These are phyloP conservation scores for Meghimatium bilineatum DNA, from an alignment of 2,888 invertebrate genomes.

Conservation along the genomic window DNA sequence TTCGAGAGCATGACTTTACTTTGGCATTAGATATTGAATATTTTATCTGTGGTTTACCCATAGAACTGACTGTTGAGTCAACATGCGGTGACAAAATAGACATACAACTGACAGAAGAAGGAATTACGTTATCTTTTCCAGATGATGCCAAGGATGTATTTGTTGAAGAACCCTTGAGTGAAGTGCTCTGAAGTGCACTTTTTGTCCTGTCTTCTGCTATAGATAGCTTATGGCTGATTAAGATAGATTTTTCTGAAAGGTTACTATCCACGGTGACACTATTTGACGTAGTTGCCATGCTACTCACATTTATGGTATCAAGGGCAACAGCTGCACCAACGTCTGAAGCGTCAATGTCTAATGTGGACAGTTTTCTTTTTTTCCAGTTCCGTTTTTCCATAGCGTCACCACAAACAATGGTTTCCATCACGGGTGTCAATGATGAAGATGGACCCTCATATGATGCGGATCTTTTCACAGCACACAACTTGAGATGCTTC, in stretches of 20 bases:
- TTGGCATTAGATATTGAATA: not conserved
- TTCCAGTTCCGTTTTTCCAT: constrained; percentile 50
- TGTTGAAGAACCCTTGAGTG: not conserved
- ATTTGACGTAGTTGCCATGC: too few relatives aligned
- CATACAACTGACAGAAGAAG: not conserved
- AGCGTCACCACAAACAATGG: not conserved
- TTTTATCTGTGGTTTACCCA: not conserved
- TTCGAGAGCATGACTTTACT: not conserved
- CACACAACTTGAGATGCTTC: constrained; percentile 26
- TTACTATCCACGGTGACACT: not conserved
- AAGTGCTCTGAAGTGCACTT: not conserved
- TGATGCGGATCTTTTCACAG: constrained; percentile 41
- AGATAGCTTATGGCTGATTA: not conserved
- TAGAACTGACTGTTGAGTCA: not conserved
- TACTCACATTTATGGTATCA: not conserved
- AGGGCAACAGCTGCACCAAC: not conserved
- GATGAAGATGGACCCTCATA: not conserved
- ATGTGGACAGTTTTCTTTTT: constrained; percentile 45
- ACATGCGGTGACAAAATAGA: not conserved
- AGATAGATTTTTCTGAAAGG: not conserved
- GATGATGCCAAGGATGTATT: not conserved
- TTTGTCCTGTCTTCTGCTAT: not conserved
- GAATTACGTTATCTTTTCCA: not conserved
- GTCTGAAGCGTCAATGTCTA: constrained; percentile 16
- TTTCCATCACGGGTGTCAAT: not conserved